These are phyloP conservation scores for Patella depressa DNA, from an alignment of 2,888 invertebrate species.

Conservation along the genomic window DNA sequence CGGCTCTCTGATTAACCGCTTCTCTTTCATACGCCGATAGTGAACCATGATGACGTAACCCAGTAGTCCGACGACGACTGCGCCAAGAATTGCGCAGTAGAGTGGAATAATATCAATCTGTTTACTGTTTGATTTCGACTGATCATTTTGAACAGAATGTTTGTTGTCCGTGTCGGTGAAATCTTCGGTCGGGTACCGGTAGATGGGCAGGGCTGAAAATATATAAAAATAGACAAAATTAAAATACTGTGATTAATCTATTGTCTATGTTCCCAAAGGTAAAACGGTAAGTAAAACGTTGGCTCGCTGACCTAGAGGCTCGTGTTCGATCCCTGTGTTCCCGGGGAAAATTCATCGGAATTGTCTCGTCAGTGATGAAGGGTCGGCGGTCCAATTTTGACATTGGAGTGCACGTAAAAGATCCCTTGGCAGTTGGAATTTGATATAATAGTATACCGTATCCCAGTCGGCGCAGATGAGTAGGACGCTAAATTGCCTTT, in stretches of 20 bases:
- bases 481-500: no score
- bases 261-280: not conserved
- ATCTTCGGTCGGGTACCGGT: slow-evolving; percentile 7
- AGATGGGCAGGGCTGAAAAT: slow-evolving; percentile 1
- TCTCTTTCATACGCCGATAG: slow-evolving; percentile 51
- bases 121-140: slow-evolving; percentile 30
- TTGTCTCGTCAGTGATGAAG: no score
- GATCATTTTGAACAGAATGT: not conserved
- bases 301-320: no score
- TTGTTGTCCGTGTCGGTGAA: not conserved
- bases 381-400: no score
- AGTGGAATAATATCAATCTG: slow-evolving; percentile 63
- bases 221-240: not conserved
- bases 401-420: no score
- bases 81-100: slow-evolving; percentile 66
- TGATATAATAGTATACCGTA: no score
- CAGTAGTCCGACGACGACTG: slow-evolving; percentile 65
- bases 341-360: no score
- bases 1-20: slow-evolving; percentile 47
- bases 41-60: slow-evolving; percentile 67
- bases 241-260: not conserved
- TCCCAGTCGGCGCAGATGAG: no score
- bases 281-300: no score
- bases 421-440: no score
- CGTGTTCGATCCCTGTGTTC: no score